Percentiles rank a stretch among this genome's conserved stretches.
Evolutionary conservation across 2,888 invertebrate species (phyloP).

Genomic region (Heterodera filipjevi): DNA sequence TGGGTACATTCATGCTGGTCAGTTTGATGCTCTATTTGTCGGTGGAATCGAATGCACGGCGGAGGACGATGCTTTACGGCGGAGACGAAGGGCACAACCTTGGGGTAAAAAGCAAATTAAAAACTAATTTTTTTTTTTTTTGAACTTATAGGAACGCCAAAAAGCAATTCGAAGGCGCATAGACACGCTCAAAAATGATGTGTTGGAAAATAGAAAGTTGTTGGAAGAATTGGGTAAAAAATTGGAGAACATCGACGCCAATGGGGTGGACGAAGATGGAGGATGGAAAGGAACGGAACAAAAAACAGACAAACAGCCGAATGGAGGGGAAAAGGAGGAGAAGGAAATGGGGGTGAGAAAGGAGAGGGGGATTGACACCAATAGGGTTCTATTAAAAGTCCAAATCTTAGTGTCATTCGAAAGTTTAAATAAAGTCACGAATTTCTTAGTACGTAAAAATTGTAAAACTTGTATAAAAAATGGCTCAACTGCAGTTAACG

Average conservation of each 20-base stretch:
- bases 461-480: too few relatives aligned
- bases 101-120: background rate
- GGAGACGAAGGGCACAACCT: background rate
- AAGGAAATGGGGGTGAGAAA: background rate
- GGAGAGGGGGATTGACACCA: background rate
- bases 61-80: constrained; percentile 35
- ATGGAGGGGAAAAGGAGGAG: background rate
- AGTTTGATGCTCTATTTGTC: constrained; percentile 41
- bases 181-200: background rate
- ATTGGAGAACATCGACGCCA: background rate
- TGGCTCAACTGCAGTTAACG: too few relatives aligned
- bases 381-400: too few relatives aligned
- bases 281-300: too few relatives aligned
- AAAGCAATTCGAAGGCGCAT: background rate
- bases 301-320: too few relatives aligned
- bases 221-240: background rate
- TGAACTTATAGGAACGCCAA: background rate
- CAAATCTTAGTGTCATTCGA: too few relatives aligned
- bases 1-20: constrained; percentile 38
- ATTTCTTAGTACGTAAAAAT: too few relatives aligned
- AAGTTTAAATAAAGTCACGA: too few relatives aligned
- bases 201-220: background rate
- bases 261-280: background rate
- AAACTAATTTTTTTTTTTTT: background rate
- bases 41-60: constrained; percentile 40